Evolutionary conservation across 2,888 invertebrate species (phyloP).

Genomic region (Eilema sororculum): DNA sequence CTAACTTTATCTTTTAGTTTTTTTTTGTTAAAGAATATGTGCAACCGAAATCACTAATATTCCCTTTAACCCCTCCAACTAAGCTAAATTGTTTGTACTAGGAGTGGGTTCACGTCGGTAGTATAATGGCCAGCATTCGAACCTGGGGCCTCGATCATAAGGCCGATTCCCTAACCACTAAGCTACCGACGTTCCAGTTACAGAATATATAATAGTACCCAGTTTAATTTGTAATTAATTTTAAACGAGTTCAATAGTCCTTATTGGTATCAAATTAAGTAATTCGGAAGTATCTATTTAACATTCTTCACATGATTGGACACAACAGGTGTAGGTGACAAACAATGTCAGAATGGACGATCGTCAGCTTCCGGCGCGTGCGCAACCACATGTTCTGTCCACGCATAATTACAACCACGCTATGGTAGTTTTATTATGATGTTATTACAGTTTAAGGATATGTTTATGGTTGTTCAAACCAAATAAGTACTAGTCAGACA

Average conservation of each 20-base stretch:
- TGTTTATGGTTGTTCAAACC: slow-evolving; percentile 55
- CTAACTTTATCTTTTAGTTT: no score
- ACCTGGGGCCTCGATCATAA: no score
- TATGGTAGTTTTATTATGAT: slow-evolving; percentile 63
- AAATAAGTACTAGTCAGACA: slow-evolving; percentile 33
- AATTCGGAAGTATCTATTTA: slow-evolving; percentile 60
- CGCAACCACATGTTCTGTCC: slow-evolving; percentile 72
- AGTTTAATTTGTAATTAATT: background rate
- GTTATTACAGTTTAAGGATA: slow-evolving; percentile 60
- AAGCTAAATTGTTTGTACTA: no score
- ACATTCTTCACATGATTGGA: slow-evolving; percentile 66
- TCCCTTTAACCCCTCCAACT: no score
- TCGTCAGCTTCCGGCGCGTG: slow-evolving; percentile 73
- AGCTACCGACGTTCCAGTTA: no score
- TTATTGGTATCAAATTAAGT: slow-evolving; percentile 25
- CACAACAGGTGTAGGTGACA: slow-evolving; percentile 63
- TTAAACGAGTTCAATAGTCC: background rate
- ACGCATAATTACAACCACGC: slow-evolving; percentile 61
- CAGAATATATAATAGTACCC: no score
- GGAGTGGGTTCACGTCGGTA: no score
- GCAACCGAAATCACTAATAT: no score
- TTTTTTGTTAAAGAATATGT: no score
- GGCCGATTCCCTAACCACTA: no score
- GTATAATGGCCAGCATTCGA: no score
- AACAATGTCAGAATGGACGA: slow-evolving; percentile 66